Conservation (phyloP, 2,113 vertebrate species). For the Willisornis vidua region DNA sequence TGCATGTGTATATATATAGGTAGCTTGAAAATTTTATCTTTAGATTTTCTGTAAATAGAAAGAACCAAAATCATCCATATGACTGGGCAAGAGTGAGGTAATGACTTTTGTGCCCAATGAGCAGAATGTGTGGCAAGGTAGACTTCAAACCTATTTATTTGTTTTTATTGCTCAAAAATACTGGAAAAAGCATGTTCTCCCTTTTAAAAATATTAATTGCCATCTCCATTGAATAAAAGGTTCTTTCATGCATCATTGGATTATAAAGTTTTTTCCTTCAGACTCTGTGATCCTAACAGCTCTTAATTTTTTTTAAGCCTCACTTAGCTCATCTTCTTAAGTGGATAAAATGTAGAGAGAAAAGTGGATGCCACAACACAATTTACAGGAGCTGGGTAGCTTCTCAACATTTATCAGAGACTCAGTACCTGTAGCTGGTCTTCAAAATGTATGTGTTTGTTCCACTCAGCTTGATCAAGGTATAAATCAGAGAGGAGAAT, state of each 20-base stretch:
- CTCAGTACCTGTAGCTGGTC: not conserved
- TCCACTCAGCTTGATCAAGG: conserved; percentile 19
- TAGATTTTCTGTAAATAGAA: conserved; percentile 77
- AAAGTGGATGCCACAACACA: not conserved
- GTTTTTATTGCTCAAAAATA: not conserved
- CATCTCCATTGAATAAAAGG: not conserved
- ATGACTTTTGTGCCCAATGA: not conserved
- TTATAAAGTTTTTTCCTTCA: not conserved
- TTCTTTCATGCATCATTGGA: not conserved
- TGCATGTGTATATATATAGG: not conserved
- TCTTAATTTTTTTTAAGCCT: not conserved
- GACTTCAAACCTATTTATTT: not conserved
- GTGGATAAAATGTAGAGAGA: not conserved
- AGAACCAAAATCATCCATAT: not conserved
- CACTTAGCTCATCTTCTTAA: not conserved
- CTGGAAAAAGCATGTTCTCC: not conserved
- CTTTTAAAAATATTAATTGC: not conserved
- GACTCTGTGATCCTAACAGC: not conserved
- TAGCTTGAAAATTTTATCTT: conserved; percentile 38
- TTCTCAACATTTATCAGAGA: not conserved
- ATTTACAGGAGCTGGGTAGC: not conserved
- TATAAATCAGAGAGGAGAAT: conserved; percentile 20
- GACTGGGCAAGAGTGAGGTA: not conserved
- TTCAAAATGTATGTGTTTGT: conserved; percentile 6
- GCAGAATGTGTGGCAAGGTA: not conserved